Conservation (phyloP, 2,888 invertebrate genomes). For the Mongoloraphidia duomilia region DNA sequence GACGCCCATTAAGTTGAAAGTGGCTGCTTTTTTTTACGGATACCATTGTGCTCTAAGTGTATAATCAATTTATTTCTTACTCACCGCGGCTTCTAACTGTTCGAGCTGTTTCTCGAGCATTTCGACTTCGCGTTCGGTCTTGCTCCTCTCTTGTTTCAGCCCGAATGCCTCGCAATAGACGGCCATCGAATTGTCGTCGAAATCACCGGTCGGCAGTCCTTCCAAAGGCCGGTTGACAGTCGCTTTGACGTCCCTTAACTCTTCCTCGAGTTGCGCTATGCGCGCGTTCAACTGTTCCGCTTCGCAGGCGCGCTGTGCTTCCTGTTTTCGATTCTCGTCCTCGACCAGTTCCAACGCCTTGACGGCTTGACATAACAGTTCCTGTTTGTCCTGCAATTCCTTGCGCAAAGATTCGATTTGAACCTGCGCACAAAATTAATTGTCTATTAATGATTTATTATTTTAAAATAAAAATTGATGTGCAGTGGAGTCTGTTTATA, state of each 20-base stretch:
- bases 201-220: no score
- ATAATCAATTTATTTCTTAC: no score
- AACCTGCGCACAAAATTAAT: slow-evolving; percentile 35
- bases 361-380: slow-evolving; percentile 70
- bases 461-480: background rate
- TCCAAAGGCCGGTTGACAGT: no score
- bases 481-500: background rate
- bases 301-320: slow-evolving; percentile 14
- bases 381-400: slow-evolving; percentile 69
- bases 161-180: background rate
- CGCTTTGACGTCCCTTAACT: no score
- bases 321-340: slow-evolving; percentile 30
- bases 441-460: background rate
- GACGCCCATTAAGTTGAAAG: no score
- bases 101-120: no score
- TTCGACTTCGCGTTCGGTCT: slow-evolving; percentile 6
- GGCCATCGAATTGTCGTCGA: no score
- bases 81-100: no score
- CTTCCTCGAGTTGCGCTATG: no score
- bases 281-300: slow-evolving; percentile 14
- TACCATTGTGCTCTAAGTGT: no score
- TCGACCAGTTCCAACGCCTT: slow-evolving; percentile 68
- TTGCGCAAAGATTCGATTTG: slow-evolving; percentile 61
- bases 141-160: slow-evolving; percentile 17
- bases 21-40: no score